Evolutionary conservation across 92 coral and sea anemone genomes (phyloP), one percentile per base, ranked within the genome.

Genomic region (Paragorgia papillata): DNA sequence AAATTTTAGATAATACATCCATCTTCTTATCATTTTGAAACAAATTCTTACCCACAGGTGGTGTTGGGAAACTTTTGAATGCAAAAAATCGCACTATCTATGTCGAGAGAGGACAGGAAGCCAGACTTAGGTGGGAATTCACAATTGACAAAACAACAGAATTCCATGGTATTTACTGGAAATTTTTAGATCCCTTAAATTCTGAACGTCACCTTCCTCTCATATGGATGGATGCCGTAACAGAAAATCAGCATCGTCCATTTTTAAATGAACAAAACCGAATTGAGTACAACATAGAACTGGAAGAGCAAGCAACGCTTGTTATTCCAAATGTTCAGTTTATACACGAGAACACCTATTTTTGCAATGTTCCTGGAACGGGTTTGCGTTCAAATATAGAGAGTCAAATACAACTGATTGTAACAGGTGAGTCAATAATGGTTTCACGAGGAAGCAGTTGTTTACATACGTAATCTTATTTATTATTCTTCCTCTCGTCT

Each of bases 251-350:
- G 5, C 6, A 7, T 26, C 19, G 6, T 62, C 68, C 14, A 62
- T 43, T 19, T 1, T 27, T n/a, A 8, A 39, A 31, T 25, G 24
- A 17, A 7, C 28, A 62, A 62, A 19, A 19, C 10, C 68, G 68
- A 21, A 7, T 25, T 62, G 68, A 27, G 19, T 62, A 31, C 39
- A 43, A 34, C 19, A 43, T 62, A 25, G 7, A 3, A 2, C 26
- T 62, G 32, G 48, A 62, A 2, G 68, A 31, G 24, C 68, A 62
- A 62, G 43, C 39, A 17, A 62, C 68, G 5, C 15, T 62, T 27
- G 48, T 62, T 15, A 62, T 62, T 9, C 68, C 68, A 31, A 62
- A 62, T 62, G 68, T 62, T 62, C 39, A 27, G 43, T 12, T 1
- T 12, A 31, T 62, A 27, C 68, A 62, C 39, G 68, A 62, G 20